Conservation (phyloP, 2,797 vertebrate genomes). For the Semotilus atromaculatus region DNA sequence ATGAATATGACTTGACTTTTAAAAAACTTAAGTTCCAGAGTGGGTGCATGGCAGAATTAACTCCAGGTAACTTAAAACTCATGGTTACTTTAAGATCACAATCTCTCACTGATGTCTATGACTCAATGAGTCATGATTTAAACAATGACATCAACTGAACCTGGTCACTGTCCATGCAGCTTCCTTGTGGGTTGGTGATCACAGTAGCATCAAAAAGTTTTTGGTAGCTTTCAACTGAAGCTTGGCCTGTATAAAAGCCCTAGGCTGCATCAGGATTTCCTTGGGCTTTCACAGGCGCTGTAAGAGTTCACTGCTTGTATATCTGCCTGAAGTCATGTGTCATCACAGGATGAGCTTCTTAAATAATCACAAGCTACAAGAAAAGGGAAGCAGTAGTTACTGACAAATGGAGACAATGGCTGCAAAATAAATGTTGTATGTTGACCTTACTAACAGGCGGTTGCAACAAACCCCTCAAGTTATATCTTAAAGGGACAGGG, state of each 20-base stretch:
- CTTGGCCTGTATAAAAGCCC: neutral
- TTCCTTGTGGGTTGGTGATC: neutral
- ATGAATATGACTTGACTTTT: no score
- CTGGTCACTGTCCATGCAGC: neutral
- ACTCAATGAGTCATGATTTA: neutral
- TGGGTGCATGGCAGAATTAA: neutral
- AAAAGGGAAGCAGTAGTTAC: neutral
- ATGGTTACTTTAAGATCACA: neutral
- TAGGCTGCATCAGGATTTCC: slow-evolving; percentile 4
- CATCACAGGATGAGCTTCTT: neutral
- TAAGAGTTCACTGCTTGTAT: neutral
- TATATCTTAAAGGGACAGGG: neutral
- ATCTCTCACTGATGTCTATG: neutral
- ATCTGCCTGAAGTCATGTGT: neutral
- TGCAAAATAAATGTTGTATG: neutral
- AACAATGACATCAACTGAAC: neutral
- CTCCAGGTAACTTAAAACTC: neutral
- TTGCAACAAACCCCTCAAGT: neutral
- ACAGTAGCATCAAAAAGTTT: neutral
- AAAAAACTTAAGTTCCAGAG: neutral
- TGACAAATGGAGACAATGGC: neutral
- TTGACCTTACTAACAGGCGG: neutral
- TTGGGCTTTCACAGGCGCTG: neutral
- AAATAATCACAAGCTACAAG: slow-evolving; percentile 13
- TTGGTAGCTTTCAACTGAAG: neutral